Conservation (phyloP, 2,113 vertebrate genomes). For the Macaca fascicularis region T2T-MFA8v1.1 NC_088380.1:94604501-94605000, state of each 20-base stretch:
- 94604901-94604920: not conserved
- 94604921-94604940: not conserved
- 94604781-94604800: not conserved
- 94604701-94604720: not conserved
- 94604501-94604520: not conserved
- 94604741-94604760: not conserved
- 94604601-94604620: not conserved
- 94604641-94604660: not conserved
- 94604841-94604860: not conserved
- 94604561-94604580: not conserved
- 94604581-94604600: not conserved
- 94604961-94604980: not conserved
- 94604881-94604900: not conserved
- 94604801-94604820: not conserved
- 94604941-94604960: not conserved
- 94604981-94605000: not conserved
- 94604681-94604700: not conserved
- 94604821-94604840: not conserved
- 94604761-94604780: not conserved
- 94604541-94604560: not conserved
- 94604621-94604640: not conserved
- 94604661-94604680: not conserved
- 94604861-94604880: slow-evolving; percentile 3
- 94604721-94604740: not conserved
- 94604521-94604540: not conserved